phyloP scores from a whole-genome alignment of 2,888 invertebrate genomes.

The Agrotis exclamationis region DNA sequence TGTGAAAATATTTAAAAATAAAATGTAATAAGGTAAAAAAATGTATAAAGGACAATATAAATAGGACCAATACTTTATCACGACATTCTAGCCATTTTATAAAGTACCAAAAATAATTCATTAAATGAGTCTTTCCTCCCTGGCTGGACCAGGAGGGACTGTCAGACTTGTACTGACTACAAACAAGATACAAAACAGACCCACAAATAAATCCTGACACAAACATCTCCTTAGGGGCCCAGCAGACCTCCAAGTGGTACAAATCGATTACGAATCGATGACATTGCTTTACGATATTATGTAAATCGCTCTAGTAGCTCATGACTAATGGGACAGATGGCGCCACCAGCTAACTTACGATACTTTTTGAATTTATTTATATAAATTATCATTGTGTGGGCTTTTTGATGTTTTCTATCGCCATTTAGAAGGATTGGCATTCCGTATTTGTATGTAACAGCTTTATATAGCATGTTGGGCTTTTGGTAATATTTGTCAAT shows the following conservation, averaged over 20 bases:
- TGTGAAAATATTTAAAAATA: no score
- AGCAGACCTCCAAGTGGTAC: slow-evolving; percentile 27
- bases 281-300: slow-evolving; percentile 54
- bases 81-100: no score
- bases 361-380: slow-evolving; percentile 49
- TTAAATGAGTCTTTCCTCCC: background rate
- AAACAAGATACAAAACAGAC: background rate
- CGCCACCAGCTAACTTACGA: slow-evolving; percentile 44
- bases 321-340: slow-evolving; percentile 57
- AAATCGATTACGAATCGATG: slow-evolving; percentile 50
- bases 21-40: no score
- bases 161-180: no score
- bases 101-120: no score
- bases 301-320: slow-evolving; percentile 56
- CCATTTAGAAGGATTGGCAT: slow-evolving; percentile 10
- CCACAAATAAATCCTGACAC: background rate
- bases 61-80: no score
- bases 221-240: slow-evolving; percentile 14
- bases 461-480: background rate
- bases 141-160: no score
- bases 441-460: slow-evolving; percentile 2
- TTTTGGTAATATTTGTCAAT: background rate
- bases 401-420: slow-evolving; percentile 32
- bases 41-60: no score
- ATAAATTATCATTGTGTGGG: slow-evolving; percentile 56